These are phyloP conservation scores for Acromyrmex echinatior DNA, from an alignment of 1,140 invertebrate genomes.

Conservation along the genomic window DNA sequence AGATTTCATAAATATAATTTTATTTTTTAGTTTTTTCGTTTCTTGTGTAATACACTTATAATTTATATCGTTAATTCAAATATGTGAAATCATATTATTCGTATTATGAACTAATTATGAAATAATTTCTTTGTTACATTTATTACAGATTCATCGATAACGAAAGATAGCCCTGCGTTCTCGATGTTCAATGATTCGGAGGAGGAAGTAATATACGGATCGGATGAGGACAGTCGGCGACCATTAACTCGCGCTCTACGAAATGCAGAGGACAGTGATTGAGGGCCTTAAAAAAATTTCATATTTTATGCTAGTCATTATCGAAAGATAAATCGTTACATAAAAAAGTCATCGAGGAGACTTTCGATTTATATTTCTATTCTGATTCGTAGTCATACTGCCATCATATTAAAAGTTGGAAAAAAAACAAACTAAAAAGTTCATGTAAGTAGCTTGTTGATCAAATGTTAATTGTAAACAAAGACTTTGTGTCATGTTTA, in stretches of 20 bases:
- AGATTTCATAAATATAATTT: background rate
- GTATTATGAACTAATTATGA: background rate
- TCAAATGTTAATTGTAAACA: constrained; percentile 35
- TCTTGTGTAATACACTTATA: background rate
- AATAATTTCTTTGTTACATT: constrained; percentile 16
- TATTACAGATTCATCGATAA: constrained; percentile 93
- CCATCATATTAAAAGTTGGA: background rate
- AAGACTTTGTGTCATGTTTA: constrained; percentile 5
- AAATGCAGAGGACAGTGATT: constrained; percentile 91
- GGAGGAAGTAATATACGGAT: constrained; percentile 98
- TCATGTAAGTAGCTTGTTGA: constrained; percentile 24
- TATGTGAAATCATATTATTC: background rate
- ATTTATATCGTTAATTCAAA: background rate
- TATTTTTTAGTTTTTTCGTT: background rate
- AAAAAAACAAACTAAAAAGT: constrained; percentile 3
- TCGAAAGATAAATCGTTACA: background rate
- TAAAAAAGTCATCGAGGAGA: background rate
- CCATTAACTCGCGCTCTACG: constrained; percentile 89
- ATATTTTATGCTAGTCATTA: background rate
- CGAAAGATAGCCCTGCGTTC: constrained; percentile 98
- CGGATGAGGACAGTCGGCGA: constrained; percentile 94
- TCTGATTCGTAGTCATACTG: constrained; percentile 22
- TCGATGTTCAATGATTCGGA: constrained; percentile 99
- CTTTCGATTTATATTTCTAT: constrained; percentile 21
- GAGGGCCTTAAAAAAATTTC: constrained; percentile 74